Evolutionary conservation across 2,113 vertebrate genomes (phyloP).

Genomic region (Oryzias javanicus): DNA sequence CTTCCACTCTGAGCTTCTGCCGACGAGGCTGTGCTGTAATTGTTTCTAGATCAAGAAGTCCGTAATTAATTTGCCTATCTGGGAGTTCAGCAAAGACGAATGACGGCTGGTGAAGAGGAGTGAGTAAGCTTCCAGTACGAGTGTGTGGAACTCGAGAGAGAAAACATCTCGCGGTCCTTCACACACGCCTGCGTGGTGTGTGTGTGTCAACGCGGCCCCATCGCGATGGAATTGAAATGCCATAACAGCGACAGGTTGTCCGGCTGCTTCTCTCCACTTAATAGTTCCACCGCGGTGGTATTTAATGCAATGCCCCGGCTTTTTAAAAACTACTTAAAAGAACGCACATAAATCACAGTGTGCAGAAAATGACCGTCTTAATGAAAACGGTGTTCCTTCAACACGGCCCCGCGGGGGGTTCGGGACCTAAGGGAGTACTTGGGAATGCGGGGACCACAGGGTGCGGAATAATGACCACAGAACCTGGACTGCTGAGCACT

Average conservation of each 20-base stretch:
- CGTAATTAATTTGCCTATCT: constrained; percentile 70
- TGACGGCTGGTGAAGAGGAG: constrained; percentile 46
- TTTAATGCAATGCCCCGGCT: constrained; percentile 70
- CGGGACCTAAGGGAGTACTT: constrained; percentile 50
- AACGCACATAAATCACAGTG: constrained; percentile 67
- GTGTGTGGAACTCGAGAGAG: constrained; percentile 12
- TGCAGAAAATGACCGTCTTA: constrained; percentile 72
- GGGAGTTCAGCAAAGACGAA: constrained; percentile 56
- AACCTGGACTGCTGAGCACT: constrained; percentile 55
- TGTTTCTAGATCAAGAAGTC: constrained; percentile 72
- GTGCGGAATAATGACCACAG: constrained; percentile 68
- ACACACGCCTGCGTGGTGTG: constrained; percentile 36
- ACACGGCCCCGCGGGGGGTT: constrained; percentile 43
- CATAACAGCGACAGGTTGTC: constrained; percentile 55
- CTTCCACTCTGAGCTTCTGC: constrained; percentile 59
- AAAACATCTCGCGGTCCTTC: constrained; percentile 24
- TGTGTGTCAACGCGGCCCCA: constrained; percentile 53
- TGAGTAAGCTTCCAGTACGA: not conserved
- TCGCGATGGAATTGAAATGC: constrained; percentile 67
- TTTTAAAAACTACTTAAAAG: constrained; percentile 72
- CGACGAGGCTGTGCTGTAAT: constrained; percentile 56
- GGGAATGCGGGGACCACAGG: constrained; percentile 67
- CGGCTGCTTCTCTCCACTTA: constrained; percentile 63
- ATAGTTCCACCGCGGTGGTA: constrained; percentile 61
- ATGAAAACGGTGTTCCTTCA: constrained; percentile 70